Evolutionary conservation across 2,888 invertebrate species (phyloP).

Genomic region (Andrena fulva): DNA sequence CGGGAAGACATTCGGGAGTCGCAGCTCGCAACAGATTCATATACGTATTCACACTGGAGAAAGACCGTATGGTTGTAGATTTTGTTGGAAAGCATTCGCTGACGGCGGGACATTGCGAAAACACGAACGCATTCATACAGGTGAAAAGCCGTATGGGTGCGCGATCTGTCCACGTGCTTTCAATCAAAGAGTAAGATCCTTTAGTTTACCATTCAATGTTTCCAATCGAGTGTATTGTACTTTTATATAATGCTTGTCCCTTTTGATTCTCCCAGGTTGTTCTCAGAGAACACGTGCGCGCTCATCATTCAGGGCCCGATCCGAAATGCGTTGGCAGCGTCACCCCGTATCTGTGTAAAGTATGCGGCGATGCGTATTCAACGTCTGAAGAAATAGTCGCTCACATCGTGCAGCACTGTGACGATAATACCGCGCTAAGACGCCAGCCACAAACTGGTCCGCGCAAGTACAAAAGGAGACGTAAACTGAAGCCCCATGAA

Average conservation of each 20-base stretch:
- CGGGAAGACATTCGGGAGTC: slow-evolving; percentile 94
- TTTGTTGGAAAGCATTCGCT: slow-evolving; percentile 95
- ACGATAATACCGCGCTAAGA: slow-evolving; percentile 93
- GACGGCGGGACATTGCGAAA: slow-evolving; percentile 94
- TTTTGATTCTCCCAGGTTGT: slow-evolving; percentile 86
- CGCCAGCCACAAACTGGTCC: slow-evolving; percentile 92
- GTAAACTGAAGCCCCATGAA: slow-evolving; percentile 90
- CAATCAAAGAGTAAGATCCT: slow-evolving; percentile 88
- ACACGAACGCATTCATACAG: slow-evolving; percentile 94
- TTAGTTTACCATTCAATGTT: background rate
- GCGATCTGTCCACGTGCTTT: slow-evolving; percentile 95
- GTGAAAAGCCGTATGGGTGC: slow-evolving; percentile 94
- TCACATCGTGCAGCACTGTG: slow-evolving; percentile 94
- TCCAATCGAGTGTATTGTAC: background rate
- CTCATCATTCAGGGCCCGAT: slow-evolving; percentile 94
- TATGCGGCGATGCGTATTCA: slow-evolving; percentile 90
- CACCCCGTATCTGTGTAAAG: slow-evolving; percentile 90
- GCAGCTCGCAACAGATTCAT: slow-evolving; percentile 94
- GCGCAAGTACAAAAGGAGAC: slow-evolving; percentile 92
- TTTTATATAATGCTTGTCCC: background rate
- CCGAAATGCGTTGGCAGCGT: slow-evolving; percentile 88
- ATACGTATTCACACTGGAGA: slow-evolving; percentile 94
- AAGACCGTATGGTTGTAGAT: slow-evolving; percentile 93
- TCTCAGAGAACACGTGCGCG: slow-evolving; percentile 92
- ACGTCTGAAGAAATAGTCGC: slow-evolving; percentile 92